Evolutionary conservation across 2,888 invertebrate genomes (phyloP), one percentile per base, ranked within the genome.

Genomic region (Drosophila koepferae): DNA sequence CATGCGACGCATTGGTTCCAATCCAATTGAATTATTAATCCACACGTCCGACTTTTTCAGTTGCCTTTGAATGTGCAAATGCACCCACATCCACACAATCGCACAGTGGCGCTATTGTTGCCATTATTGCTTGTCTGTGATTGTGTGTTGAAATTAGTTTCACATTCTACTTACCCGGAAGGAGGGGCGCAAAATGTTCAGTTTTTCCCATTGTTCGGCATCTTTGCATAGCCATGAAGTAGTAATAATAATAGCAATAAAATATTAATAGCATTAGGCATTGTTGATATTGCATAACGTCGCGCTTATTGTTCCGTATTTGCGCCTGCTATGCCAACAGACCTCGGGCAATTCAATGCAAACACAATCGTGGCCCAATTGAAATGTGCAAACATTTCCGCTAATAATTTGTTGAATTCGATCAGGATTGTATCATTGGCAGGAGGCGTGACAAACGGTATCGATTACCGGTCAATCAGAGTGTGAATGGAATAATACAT

Each of bases 21-120:
- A 74, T 71, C 80, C 75, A 86, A 89, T 86, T 86, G 87, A 89
- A 89, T 86, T 86, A 86, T 85, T 86, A 89, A 89, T 84, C 80
- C 69, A 63, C 74, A 74, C 77, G 72, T 61, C 63, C 69, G 71
- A 71, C 73, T 72, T 86, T 86, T 68, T 58, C 66, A 36, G 41
- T 51, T 62, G 66, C 65, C 55, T 58, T 61, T 46, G 31, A n/a
- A 28, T 55, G 41, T 41, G 41, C 23, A 51, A 23, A 63, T 31
- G 40, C 46, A 63, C 49, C 58, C 14, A 38, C 38, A 2, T 3
- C 0, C 10, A 36, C 12, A 36, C 36, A 36, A 3, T 65, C 40
- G 41, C 43, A 28, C 38, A 8, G 10, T 36, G 51, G 2, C 9
- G 51, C 63, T 49, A 51, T 82, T 70, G 71, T 71, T 63, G 73